phyloP scores from a whole-genome alignment of 2,888 invertebrate species.

The Meliscaeva auricollis region DNA sequence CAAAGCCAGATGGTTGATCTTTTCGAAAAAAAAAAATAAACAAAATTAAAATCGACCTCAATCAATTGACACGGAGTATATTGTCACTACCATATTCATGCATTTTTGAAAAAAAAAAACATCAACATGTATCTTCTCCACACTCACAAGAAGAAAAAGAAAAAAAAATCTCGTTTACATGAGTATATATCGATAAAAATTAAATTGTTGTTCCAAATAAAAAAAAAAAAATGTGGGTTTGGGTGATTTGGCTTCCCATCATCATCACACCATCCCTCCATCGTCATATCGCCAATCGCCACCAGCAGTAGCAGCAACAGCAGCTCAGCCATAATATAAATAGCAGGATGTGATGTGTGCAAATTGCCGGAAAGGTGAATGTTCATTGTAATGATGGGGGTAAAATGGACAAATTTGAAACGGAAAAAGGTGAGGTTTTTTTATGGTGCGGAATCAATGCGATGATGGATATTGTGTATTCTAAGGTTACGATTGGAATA shows the following conservation, averaged over 20 bases:
- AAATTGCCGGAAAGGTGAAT: conserved; percentile 31
- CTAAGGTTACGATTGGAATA: not conserved
- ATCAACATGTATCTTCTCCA: conserved; percentile 25
- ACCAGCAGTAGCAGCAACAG: not conserved
- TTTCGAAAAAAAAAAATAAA: too few relatives aligned
- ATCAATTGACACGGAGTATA: conserved; percentile 2
- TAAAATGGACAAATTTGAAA: conserved; percentile 27
- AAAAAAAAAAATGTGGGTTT: conserved; percentile 11
- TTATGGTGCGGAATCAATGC: conserved; percentile 33
- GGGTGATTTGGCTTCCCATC: not conserved
- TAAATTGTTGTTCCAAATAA: conserved; percentile 39
- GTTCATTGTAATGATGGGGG: conserved; percentile 44
- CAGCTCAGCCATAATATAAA: not conserved
- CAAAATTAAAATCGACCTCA: too few relatives aligned
- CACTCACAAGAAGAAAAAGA: not conserved
- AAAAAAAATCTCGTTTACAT: conserved; percentile 37
- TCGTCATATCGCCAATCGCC: not conserved
- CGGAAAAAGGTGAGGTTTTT: conserved; percentile 30
- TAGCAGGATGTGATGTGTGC: conserved; percentile 25
- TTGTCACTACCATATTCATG: not conserved
- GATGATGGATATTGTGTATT: conserved; percentile 2
- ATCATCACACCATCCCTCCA: too few relatives aligned
- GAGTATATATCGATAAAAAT: conserved; percentile 11
- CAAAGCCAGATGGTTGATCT: too few relatives aligned
- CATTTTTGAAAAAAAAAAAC: not conserved